A percentile compares a stretch with the other conserved stretches of the same genome.
Evolutionary conservation across 2,888 invertebrate genomes (phyloP).

Genomic region (Andrena haemorrhoa): DNA sequence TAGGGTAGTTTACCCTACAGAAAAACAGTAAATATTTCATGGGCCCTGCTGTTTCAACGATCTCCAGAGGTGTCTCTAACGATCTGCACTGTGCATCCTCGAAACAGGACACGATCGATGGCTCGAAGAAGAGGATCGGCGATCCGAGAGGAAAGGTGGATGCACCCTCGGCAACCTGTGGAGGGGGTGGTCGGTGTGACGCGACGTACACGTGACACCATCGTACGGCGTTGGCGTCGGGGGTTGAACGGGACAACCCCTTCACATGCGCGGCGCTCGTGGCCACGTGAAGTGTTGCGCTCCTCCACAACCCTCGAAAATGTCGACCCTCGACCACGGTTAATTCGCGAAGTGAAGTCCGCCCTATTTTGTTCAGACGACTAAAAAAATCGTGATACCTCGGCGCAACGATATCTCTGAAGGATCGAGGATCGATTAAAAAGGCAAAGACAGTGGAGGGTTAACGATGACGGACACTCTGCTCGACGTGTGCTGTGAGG

Average conservation of each 20-base stretch:
- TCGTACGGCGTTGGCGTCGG: conserved; percentile 69
- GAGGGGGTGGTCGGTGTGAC: conserved; percentile 65
- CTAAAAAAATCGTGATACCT: background rate
- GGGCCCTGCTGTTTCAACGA: background rate
- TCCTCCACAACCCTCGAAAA: conserved; percentile 64
- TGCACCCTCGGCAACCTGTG: conserved; percentile 56
- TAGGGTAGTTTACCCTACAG: too few species aligned
- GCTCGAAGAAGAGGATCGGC: conserved; percentile 9
- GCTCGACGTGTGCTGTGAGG: conserved; percentile 10
- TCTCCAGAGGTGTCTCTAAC: too few species aligned
- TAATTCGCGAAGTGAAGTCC: conserved; percentile 42
- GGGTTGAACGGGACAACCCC: conserved; percentile 73
- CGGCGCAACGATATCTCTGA: too few species aligned
- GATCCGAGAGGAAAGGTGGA: conserved; percentile 46
- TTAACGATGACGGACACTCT: background rate
- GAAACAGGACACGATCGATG: background rate
- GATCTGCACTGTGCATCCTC: background rate
- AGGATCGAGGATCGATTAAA: background rate
- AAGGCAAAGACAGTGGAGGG: background rate
- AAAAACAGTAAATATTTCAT: too few species aligned
- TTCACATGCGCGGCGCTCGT: conserved; percentile 81
- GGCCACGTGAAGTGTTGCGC: conserved; percentile 75
- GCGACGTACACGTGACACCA: conserved; percentile 81
- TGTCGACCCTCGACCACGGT: conserved; percentile 68
- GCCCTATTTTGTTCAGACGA: background rate